Percentiles rank a stretch among this genome's conserved stretches.
phyloP scores from a whole-genome alignment of 2,113 vertebrate genomes.

The Vidua macroura region DNA sequence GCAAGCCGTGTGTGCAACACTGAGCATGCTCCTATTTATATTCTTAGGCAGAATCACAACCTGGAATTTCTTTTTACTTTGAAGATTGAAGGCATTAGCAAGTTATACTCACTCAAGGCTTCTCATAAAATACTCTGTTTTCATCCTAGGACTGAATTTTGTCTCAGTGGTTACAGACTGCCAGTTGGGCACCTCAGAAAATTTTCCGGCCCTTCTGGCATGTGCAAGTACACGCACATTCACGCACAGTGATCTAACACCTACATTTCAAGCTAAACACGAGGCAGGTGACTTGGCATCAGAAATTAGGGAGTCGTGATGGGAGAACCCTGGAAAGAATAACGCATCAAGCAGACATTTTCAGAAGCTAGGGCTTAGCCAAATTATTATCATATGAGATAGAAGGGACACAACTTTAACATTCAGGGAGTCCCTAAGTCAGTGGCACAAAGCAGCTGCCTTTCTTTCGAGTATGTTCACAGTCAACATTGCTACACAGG shows the following conservation, averaged over 20 bases:
- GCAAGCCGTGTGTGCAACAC: not conserved
- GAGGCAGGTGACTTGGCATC: not conserved
- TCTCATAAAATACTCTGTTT: not conserved
- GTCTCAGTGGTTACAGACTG: not conserved
- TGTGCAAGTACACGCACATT: not conserved
- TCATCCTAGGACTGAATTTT: not conserved
- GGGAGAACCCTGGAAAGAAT: not conserved
- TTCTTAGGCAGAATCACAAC: not conserved
- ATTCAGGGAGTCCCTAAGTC: not conserved
- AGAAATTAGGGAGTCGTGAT: not conserved
- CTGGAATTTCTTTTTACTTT: not conserved
- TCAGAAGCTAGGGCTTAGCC: not conserved
- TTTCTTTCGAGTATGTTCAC: not conserved
- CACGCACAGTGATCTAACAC: not conserved
- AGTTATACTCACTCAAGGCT: not conserved
- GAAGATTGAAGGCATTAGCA: not conserved
- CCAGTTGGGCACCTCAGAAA: not conserved
- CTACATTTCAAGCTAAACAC: not conserved
- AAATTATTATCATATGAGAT: not conserved
- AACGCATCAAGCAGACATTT: not conserved
- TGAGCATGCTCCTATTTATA: not conserved
- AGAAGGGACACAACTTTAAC: constrained; percentile 1
- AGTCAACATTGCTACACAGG: not conserved
- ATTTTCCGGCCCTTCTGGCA: not conserved
- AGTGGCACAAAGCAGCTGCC: not conserved